A percentile compares a stretch with the other conserved stretches of the same genome.
phyloP scores from a whole-genome alignment of 1,140 invertebrate genomes.

The Drosophila trapezifrons region DNA sequence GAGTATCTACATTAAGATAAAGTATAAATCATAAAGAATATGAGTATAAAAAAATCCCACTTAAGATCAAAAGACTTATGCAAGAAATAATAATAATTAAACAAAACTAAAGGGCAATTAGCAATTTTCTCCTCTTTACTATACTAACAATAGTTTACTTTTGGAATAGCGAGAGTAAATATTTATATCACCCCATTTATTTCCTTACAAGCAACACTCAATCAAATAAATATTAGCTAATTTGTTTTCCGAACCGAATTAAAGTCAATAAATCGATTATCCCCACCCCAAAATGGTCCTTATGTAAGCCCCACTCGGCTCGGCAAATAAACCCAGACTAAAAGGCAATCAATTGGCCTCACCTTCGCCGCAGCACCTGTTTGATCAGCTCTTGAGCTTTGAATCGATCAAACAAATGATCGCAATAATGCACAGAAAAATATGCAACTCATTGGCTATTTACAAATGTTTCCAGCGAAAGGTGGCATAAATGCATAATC shows the following conservation, averaged over 20 bases:
- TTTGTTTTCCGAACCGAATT: background rate
- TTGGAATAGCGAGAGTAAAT: too few relatives aligned
- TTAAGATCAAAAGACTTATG: constrained; percentile 56
- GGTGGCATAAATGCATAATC: constrained; percentile 18
- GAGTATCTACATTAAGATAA: too few relatives aligned
- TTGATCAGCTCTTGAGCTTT: constrained; percentile 17
- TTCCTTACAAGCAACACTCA: background rate
- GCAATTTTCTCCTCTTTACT: too few relatives aligned
- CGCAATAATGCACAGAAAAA: constrained; percentile 18
- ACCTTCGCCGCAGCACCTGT: constrained; percentile 32
- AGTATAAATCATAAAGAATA: too few relatives aligned
- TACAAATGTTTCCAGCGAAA: constrained; percentile 29
- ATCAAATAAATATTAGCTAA: constrained; percentile 3
- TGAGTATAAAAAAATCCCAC: too few relatives aligned
- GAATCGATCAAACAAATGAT: constrained; percentile 28
- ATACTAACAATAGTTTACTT: too few relatives aligned
- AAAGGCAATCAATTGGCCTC: constrained; percentile 13
- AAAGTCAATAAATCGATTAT: constrained; percentile 20
- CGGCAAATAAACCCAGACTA: background rate
- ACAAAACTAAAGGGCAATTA: too few relatives aligned
- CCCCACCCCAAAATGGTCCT: constrained; percentile 1
- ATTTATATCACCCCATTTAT: background rate
- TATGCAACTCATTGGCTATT: constrained; percentile 41
- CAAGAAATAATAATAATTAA: too few relatives aligned
- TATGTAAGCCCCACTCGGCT: constrained; percentile 13